A percentile compares a stretch with the other conserved stretches of the same genome.
Conservation (phyloP, 2,888 invertebrate species). For the Tuta absoluta region DNA sequence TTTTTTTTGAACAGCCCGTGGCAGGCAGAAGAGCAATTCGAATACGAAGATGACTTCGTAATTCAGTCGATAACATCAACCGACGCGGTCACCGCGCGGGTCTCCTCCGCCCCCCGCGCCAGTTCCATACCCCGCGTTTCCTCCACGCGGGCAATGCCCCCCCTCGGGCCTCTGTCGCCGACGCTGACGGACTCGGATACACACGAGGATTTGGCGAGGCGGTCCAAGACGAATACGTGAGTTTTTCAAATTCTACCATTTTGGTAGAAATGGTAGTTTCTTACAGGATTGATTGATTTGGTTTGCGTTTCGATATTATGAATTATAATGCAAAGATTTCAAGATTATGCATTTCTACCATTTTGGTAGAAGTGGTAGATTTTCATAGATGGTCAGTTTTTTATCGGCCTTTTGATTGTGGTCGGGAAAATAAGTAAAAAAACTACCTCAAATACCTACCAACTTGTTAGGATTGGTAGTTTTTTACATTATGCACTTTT, state of each 20-base stretch:
- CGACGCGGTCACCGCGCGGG: not conserved
- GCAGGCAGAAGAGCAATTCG: constrained; percentile 93
- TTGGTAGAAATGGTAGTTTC: not conserved
- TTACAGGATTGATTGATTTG: not conserved
- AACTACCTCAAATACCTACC: too few relatives aligned
- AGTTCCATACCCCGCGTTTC: constrained; percentile 23
- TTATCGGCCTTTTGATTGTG: too few relatives aligned
- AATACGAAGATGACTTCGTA: constrained; percentile 91
- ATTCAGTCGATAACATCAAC: constrained; percentile 82
- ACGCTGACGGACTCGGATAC: constrained; percentile 62
- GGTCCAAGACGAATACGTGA: constrained; percentile 63
- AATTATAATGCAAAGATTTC: too few relatives aligned
- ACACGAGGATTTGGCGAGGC: constrained; percentile 54
- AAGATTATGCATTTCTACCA: too few relatives aligned
- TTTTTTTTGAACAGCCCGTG: constrained; percentile 85
- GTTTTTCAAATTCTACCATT: constrained; percentile 35
- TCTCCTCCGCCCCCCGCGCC: not conserved
- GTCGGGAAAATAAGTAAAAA: too few relatives aligned
- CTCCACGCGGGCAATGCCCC: constrained; percentile 32
- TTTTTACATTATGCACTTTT: too few relatives aligned
- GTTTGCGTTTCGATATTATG: constrained; percentile 1
- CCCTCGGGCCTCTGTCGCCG: not conserved
- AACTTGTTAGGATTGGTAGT: too few relatives aligned
- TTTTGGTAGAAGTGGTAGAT: not conserved
- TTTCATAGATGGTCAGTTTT: not conserved